Evolutionary conservation across 1,140 invertebrate species (phyloP), one percentile per base, ranked within the genome.

Genomic region (Drosophila mayri): DNA sequence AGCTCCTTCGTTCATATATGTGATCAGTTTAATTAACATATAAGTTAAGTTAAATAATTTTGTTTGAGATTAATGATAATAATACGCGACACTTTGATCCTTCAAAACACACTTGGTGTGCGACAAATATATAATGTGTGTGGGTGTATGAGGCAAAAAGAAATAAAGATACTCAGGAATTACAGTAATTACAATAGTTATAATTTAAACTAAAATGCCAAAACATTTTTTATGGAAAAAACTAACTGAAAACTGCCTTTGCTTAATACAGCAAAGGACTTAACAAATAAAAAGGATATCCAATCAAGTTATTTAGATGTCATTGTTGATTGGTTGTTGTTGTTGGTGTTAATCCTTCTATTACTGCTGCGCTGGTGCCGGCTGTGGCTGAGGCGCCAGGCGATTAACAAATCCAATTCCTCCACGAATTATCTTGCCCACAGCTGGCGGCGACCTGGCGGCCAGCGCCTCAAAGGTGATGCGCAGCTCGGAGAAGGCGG

Each of bases 401-500:
- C 95, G 94, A 72, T 92, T 94, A 8, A 95, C 94, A 41, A 97
- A 93, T 43, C 90, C 91, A 37, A 97, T 95, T 46, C 92, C 91
- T 62, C 92, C 88, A 37, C 92, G 81, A 20, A 96, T 86, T 2
- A 94, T 81, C 78, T 93, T 94, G 54, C 93, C 92, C 10, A 96
- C 50, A 44, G 95, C 85, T 14, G 90, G 92, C 0, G 97, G 97
- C 22, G 96, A 95, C 68, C 95, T 94, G 44, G 91, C 92, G 12
- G 95, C 95, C 20, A 94, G 79, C 18, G 93, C 90, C 91, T 97
- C 96, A 11, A 94, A 93, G 8, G 94, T 87, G 44, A 95, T 88
- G 41, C 96, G 94, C 60, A 97, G 91, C 92, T 98, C 97, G 59
- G 94, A 94, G 93, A 98, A 98, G 92, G 98, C 96, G 76, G 96